Base-by-base conservation (phyloP, 2,888 invertebrate genomes). In the Zygaena filipendulae region DNA sequence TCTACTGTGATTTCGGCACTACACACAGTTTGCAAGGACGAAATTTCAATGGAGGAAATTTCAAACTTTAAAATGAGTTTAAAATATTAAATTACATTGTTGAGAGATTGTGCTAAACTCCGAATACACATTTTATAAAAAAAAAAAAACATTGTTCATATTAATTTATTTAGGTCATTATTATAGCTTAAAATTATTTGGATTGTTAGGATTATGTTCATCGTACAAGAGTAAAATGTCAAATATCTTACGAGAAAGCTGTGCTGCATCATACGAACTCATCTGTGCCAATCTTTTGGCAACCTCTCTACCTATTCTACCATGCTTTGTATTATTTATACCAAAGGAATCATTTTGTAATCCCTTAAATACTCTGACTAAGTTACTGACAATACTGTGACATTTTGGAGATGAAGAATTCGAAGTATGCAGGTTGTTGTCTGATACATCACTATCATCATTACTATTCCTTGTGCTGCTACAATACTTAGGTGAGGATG, bases 201-300 rank as follows among this genome's bases (percentile, higher is more conserved):
- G 71, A 49, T 77, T 77, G 14, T 47, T 38, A 21, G 69, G 64
- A 51, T 59, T 75, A 39, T 62, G 52, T 38, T 54, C 46, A 45
- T 77, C 59, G 53, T 75, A 74, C 2, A 59, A 29, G 5, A 61
- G 39, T 25, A 79, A 52, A 32, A 77, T 53, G 30, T 67, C 62
- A 34, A 60, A 53, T 26, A 79, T 74, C 53, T 66, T 66, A 19
- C 47, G 45, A 2, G 67, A 52, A 5, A 55, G 32, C 38, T 38
- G 46, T 16, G 67, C 60, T 14, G 75, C 75, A 33, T 71, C 59
- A 43, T 50, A 66, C 2, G 72, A 60, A 40, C 47, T 55, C 47
- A 77, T 53, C 36, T 62, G 45, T 24, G 60, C 56, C 1, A 79
- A 42, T 41, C 55, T 67, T 27, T 42, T 55, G 2, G 61, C 48